Evolutionary conservation across 2,888 invertebrate genomes (phyloP).

Genomic region (Andrena bicolor): DNA sequence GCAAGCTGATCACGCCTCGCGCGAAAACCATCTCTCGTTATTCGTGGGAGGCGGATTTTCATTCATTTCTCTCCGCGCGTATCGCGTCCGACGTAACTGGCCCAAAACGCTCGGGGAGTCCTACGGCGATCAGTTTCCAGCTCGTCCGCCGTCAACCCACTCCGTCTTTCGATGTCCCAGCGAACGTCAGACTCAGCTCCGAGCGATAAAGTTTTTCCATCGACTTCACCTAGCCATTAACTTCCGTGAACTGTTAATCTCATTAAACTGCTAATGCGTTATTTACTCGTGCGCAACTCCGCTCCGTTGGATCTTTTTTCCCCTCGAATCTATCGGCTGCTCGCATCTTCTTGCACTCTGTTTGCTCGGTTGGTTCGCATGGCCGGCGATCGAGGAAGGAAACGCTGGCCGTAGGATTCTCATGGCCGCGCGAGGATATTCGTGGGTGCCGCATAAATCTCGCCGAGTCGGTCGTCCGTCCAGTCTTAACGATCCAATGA

Average conservation of each 20-base stretch:
- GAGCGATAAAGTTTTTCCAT: no score
- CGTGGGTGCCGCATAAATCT: constrained; percentile 49
- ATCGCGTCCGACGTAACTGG: neutral
- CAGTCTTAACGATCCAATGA: constrained; percentile 60
- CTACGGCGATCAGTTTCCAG: no score
- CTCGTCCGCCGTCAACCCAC: no score
- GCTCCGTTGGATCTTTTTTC: neutral
- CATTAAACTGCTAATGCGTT: neutral
- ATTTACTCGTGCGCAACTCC: neutral
- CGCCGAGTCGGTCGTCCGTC: constrained; percentile 50
- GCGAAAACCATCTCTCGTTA: constrained; percentile 13
- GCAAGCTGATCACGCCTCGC: constrained; percentile 25
- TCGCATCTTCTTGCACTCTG: neutral
- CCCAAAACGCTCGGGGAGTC: no score
- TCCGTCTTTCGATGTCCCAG: no score
- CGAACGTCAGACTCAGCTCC: no score
- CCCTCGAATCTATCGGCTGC: neutral
- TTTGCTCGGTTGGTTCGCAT: neutral
- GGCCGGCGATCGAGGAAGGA: constrained; percentile 1
- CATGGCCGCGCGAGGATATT: constrained; percentile 37
- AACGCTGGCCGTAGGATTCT: constrained; percentile 27
- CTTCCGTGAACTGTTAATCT: neutral
- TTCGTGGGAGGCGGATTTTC: constrained; percentile 8
- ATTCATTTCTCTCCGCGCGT: neutral
- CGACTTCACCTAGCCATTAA: no score